phyloP scores from a whole-genome alignment of 2,113 vertebrate genomes.

The Burhinus oedicnemus region DNA sequence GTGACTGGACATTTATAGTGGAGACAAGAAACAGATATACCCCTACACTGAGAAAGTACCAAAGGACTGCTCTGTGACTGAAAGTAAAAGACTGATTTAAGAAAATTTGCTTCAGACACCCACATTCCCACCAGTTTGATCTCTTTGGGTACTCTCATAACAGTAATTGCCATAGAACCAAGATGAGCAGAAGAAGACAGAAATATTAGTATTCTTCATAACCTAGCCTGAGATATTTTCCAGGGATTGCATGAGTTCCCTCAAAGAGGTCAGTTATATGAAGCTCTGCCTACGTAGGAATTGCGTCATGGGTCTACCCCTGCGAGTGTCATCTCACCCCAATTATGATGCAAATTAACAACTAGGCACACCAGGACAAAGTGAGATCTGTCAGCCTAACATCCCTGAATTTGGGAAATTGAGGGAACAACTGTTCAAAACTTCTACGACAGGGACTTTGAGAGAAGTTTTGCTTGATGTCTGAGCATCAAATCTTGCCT shows the following conservation, averaged over 20 bases:
- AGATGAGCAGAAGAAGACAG: background rate
- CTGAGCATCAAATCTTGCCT: background rate
- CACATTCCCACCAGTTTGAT: background rate
- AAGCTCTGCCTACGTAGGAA: background rate
- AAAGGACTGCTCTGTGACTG: background rate
- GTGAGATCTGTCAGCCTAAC: background rate
- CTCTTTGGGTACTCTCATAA: background rate
- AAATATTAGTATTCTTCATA: background rate
- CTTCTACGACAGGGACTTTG: background rate
- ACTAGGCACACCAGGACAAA: background rate
- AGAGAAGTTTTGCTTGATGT: background rate
- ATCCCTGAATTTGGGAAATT: background rate
- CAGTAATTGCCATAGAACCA: background rate
- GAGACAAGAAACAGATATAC: background rate
- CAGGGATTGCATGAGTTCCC: background rate
- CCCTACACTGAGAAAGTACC: background rate
- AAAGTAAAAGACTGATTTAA: background rate
- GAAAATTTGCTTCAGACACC: background rate
- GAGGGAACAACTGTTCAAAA: background rate
- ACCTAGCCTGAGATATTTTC: background rate
- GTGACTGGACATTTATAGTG: background rate
- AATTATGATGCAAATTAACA: background rate
- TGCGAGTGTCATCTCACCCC: background rate
- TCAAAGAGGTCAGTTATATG: background rate
- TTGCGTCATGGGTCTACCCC: background rate